Base-by-base conservation (phyloP, 2,888 invertebrate genomes). In the Lordiphosa andalusiaca region DNA sequence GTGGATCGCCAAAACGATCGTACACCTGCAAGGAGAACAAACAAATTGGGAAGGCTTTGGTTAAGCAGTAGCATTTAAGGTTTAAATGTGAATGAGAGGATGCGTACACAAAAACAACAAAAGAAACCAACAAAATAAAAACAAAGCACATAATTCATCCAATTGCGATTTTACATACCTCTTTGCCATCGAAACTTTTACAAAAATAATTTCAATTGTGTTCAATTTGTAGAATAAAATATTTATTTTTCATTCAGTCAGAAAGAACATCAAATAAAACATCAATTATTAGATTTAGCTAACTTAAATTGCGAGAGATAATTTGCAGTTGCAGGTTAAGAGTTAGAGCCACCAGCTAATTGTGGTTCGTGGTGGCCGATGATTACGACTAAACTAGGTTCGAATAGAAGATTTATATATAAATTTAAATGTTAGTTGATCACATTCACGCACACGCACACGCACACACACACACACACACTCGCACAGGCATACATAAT, bases 1-100 rank as follows among this genome's bases (percentile, higher is more conserved):
- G 81, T n/a, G 88, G 86, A 83, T 88, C 88, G 70, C 88, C 88
- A 67, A 88, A 88, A 52, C 86, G 88, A 81, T 85, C 85, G 67
- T 84, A 88, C 54, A 78, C 74, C 89, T 89, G 84, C 10, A 87
- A 75, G 56, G 59, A 54, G 30, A 44, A 53, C 19, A 49, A 1
- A 53, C 59, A 59, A 12, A 53, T 63, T 63, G 58, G 59, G 19
- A 36, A 30, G 16, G 33, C 19, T n/a, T 47, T 19, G 47, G 5
- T 35, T 21, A 21, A 21, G 19, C 30, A 10, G 19, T 16, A 36
- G 38, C 38, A 38, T 9, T 7, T 9, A 10, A 9, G 9, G 30
- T 30, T 30, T 30, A 30, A 10, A 1, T 30, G 30, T 9, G 30
- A 30, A 30, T 30, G 30, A 30, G 30, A 30, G 3, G 25, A 25